phyloP scores from a whole-genome alignment of 2,113 vertebrate species.

The Ursus arctos region DNA sequence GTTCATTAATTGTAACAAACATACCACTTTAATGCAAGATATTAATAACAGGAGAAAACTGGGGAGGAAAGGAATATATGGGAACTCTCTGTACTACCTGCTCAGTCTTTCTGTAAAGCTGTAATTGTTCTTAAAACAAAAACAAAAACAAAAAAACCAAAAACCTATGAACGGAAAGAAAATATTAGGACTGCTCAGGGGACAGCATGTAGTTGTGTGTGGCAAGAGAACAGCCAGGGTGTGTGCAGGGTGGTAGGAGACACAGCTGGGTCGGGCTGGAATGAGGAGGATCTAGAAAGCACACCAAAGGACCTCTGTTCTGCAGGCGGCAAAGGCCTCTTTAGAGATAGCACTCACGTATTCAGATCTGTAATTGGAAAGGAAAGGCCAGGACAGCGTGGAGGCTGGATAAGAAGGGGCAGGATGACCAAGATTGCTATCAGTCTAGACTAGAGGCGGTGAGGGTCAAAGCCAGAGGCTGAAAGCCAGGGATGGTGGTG shows the following conservation, averaged over 20 bases:
- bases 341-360: neutral
- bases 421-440: neutral
- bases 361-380: neutral
- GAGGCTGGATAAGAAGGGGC: neutral
- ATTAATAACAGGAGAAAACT: neutral
- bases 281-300: neutral
- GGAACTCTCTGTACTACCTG: neutral
- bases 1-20: neutral
- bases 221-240: neutral
- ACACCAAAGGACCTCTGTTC: neutral
- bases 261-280: neutral
- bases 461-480: neutral
- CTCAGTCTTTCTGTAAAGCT: neutral
- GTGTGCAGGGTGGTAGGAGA: neutral
- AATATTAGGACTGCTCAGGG: neutral
- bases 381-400: neutral
- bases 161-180: neutral
- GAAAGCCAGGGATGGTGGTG: neutral
- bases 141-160: neutral
- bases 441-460: neutral
- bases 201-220: neutral
- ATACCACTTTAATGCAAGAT: neutral
- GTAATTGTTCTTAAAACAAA: constrained; percentile 13
- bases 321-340: neutral
- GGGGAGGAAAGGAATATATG: neutral